Evolutionary conservation across 2,113 vertebrate genomes (phyloP), one percentile per base, ranked within the genome.

Genomic region (Noturus placidus): DNA sequence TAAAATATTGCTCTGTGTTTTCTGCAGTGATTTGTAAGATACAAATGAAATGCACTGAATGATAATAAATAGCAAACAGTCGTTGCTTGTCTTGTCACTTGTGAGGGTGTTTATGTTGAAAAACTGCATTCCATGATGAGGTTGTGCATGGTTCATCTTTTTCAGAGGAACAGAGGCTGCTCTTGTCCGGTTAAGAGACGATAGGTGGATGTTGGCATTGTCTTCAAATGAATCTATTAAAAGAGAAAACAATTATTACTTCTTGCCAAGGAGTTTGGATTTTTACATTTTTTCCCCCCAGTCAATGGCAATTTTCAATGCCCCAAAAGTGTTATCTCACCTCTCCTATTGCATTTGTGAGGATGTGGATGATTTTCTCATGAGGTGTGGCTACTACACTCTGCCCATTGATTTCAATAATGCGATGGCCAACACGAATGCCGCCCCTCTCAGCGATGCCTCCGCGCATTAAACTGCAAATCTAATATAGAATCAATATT

Each of bases 371-470:
- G 93, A 99, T 97, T 81, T 97, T 99, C 3, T 97, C 96, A 0
- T 99, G 98, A 0, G 96, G 91, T 0, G 95, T 98, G 88, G 98
- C 98, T 80, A 99, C 98, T 65, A 99, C 97, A 0, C 98, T 99
- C 91, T 98, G 98, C 59, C 97, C 98, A 0, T 99, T 99, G 94
- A 99, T 97, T 93, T 99, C 98, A 0, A 99, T 99, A 93, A 99
- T 99, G 86, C 97, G 97, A 89, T 99, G 98, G 0, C 98, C 98
- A 13, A 99, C 98, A 0, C 98, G 96, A 86, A 99, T 96, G 10
- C 98, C 98, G 0, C 98, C 98, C 7, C 96, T 94, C 92, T 99
- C 98, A 0, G 98, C 98, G 0, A 99, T 98, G 54, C 98, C 98
- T 0, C 98, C 98, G 0, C 98, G 96, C 94, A 99, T 98, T 72